Conservation (phyloP, 53 echinoderm and acorn worm genomes). For the Luidia sarsii region DNA sequence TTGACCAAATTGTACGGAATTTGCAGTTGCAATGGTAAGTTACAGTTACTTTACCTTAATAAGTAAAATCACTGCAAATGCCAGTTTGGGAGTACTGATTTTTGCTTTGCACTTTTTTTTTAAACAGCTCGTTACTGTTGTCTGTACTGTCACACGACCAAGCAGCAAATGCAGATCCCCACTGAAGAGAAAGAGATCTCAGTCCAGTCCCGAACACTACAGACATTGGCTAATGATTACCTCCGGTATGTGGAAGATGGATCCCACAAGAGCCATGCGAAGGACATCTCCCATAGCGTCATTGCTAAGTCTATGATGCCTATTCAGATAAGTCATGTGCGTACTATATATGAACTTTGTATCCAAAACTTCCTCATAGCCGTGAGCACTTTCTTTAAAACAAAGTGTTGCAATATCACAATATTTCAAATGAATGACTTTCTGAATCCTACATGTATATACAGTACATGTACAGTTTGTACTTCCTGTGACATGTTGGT, state of each 20-base stretch:
- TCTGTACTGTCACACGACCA: constrained; percentile 22
- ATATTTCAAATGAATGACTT: too few species aligned
- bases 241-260: not conserved
- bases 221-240: not conserved
- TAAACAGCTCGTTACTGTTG: constrained; percentile 51
- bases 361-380: too few species aligned
- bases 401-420: too few species aligned
- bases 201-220: not conserved
- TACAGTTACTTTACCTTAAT: not conserved
- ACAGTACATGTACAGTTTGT: too few species aligned
- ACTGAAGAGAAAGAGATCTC: not conserved
- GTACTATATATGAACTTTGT: too few species aligned
- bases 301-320: not conserved
- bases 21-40: constrained; percentile 35
- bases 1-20: too few species aligned
- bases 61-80: not conserved
- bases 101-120: not conserved
- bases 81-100: not conserved
- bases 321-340: constrained; percentile 13
- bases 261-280: not conserved
- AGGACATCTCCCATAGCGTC: constrained; percentile 6
- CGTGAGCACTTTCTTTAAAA: too few species aligned
- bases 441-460: too few species aligned
- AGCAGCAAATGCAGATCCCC: constrained; percentile 28
- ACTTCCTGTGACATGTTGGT: too few species aligned